A percentile compares a stretch with the other conserved stretches of the same genome.
Conservation (phyloP, 2,888 invertebrate species). For the Podabrus alpinus region DNA sequence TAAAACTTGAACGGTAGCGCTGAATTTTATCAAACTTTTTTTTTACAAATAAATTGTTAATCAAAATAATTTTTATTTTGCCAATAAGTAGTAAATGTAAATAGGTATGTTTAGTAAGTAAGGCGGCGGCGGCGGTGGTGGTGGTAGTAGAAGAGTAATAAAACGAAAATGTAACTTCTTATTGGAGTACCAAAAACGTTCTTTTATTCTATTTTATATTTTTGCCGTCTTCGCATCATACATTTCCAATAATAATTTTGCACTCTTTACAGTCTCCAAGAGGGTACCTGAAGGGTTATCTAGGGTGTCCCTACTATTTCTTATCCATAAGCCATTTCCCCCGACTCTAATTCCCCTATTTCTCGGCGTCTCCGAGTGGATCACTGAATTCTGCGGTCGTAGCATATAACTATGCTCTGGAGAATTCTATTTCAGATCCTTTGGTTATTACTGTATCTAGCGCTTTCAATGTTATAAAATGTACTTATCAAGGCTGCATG, state of each 20-base stretch:
- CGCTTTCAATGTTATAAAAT: constrained; percentile 24
- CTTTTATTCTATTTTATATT: constrained; percentile 16
- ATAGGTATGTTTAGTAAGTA: background rate
- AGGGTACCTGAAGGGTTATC: constrained; percentile 32
- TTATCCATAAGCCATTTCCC: constrained; percentile 32
- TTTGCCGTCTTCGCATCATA: constrained; percentile 21
- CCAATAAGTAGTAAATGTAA: background rate
- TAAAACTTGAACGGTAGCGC: no score
- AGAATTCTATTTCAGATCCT: constrained; percentile 31
- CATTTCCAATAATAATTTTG: constrained; percentile 28
- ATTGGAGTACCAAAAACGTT: background rate
- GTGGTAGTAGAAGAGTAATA: background rate
- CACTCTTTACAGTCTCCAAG: constrained; percentile 27
- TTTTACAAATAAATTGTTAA: no score
- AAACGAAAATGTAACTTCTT: background rate
- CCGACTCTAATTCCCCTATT: constrained; percentile 29
- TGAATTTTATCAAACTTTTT: background rate
- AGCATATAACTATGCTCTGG: constrained; percentile 27
- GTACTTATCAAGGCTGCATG: constrained; percentile 7
- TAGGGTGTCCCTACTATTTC: constrained; percentile 30
- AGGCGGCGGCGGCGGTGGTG: no score
- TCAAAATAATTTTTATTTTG: background rate
- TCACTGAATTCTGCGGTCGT: constrained; percentile 30
- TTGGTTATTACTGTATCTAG: constrained; percentile 27
- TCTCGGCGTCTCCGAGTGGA: constrained; percentile 20